Base-by-base conservation (phyloP, 2,888 invertebrate species). In the Hydrotaea cyrtoneurina region DNA sequence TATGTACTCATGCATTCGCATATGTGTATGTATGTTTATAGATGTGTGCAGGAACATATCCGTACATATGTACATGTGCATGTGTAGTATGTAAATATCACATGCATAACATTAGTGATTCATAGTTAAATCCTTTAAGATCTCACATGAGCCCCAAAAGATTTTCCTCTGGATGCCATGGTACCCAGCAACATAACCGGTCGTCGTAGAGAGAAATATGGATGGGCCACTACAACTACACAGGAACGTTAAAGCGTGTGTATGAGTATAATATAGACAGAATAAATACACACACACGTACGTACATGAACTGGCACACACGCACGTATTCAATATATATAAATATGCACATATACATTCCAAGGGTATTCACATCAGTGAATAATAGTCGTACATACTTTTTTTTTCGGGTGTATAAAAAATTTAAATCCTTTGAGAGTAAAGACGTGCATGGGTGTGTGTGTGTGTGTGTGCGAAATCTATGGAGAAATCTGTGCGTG, bases 101-200 rank as follows among this genome's bases (percentile, higher is more conserved):
- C 59, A 57, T 53, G 69, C 69, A 80, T 43, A 59, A 84, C 64
- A 73, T 75, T 78, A 84, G 84, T 72, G 78, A 84, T 78, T 84
- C 80, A 75, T 78, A 64, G 78, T 64, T 80, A 81, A 84, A 78
- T 81, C 80, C 80, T 78, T 84, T 75, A 78, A 72, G 84, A 84
- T 81, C 83, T 75, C 71, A 71, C 80, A 84, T 84, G 83, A 80
- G 78, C 78, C 78, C 80, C 80, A n/a, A 84, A 75, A 80, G 80
- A 80, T 84, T 84, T 84, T 46, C 11, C 80, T 71, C 10, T 75
- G 71, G 78, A 75, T 57, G 57, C 10, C 0, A 57, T 57, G 23
- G 57, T 19, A 57, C 23, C 57, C 57, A 57, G 23, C 19, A 19
- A 7, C 55, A 26, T 78, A 2, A 31, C 31, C 31, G 31, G 31